Conservation (phyloP, 2,888 invertebrate genomes). For the Troides aeacus region DNA sequence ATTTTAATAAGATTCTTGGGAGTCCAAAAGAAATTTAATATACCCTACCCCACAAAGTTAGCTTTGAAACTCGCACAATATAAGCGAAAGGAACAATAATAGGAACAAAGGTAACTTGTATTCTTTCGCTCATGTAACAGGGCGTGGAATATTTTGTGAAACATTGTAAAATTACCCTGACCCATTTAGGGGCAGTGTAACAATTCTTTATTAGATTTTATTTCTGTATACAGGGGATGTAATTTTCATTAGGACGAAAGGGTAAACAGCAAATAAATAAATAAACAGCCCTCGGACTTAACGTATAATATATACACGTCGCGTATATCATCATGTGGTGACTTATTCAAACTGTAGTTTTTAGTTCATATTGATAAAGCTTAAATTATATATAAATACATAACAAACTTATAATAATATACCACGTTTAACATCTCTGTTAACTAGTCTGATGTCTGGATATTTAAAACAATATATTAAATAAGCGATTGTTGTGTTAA, state of each 20-base stretch:
- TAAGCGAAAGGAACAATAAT: constrained; percentile 19
- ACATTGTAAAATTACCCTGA: constrained; percentile 17
- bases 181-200: constrained; percentile 9
- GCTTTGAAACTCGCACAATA: constrained; percentile 10
- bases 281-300: background rate
- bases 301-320: no score
- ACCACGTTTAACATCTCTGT: no score
- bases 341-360: no score
- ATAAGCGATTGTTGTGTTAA: no score
- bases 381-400: no score
- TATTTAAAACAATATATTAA: no score
- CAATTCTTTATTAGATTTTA: constrained; percentile 12
- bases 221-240: constrained; percentile 3
- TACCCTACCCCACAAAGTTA: constrained; percentile 12
- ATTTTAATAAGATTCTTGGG: background rate
- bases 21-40: constrained; percentile 20
- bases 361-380: no score
- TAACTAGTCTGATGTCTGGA: no score
- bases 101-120: constrained; percentile 13
- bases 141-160: constrained; percentile 7
- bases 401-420: no score
- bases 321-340: no score
- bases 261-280: background rate
- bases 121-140: constrained; percentile 21
- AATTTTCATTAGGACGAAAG: constrained; percentile 13